A percentile compares a stretch with the other conserved stretches of the same genome.
phyloP scores from a whole-genome alignment of 2,113 vertebrate species.

The Oncorhynchus mykiss region DNA sequence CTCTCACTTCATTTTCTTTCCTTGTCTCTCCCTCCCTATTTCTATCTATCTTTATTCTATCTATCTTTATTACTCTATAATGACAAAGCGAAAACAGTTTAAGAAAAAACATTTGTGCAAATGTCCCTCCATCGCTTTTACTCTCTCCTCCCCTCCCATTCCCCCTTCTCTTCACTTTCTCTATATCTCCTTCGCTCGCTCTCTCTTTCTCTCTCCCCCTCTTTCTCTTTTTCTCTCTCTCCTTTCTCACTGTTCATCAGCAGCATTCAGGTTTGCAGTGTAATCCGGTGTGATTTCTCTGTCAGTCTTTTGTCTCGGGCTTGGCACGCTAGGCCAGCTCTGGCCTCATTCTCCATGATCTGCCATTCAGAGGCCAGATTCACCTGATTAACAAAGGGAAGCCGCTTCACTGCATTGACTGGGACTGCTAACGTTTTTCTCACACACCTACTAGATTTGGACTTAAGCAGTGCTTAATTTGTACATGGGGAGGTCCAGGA shows the following conservation, averaged over 20 bases:
- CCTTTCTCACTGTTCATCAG: constrained; percentile 33
- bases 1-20: constrained; percentile 1
- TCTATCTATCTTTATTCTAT: background rate
- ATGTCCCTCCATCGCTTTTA: background rate
- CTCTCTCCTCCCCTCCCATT: background rate
- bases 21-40: background rate
- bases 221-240: constrained; percentile 16
- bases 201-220: constrained; percentile 22
- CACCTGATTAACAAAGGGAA: background rate
- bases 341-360: too few relatives aligned
- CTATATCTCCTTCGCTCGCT: constrained; percentile 6
- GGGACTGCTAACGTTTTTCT: too few relatives aligned
- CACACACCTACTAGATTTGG: too few relatives aligned
- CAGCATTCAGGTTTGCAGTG: background rate
- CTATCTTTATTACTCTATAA: too few relatives aligned
- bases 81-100: too few relatives aligned
- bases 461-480: too few relatives aligned
- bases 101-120: too few relatives aligned
- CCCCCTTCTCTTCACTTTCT: background rate
- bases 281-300: constrained; percentile 1
- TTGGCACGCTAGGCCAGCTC: constrained; percentile 20
- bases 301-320: constrained; percentile 35
- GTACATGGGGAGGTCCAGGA: too few relatives aligned
- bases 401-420: background rate
- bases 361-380: constrained; percentile 12